Evolutionary conservation across 2,888 invertebrate genomes (phyloP).

Genomic region (Criorhina ranunculi): DNA sequence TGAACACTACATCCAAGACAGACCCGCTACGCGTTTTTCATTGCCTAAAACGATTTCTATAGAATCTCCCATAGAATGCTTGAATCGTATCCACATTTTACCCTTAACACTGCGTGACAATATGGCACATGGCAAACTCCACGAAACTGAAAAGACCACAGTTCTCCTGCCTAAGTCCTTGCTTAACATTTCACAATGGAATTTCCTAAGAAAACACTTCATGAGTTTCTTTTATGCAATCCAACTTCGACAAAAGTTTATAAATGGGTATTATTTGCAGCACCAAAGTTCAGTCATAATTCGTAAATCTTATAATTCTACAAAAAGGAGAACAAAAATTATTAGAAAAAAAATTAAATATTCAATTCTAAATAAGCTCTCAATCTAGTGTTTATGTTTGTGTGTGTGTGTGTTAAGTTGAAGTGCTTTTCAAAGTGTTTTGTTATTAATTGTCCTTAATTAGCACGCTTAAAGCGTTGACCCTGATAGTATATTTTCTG

Average conservation of each 20-base stretch:
- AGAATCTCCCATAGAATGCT: no score
- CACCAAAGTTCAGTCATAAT: constrained; percentile 33
- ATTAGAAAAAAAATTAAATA: constrained; percentile 4
- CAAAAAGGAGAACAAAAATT: neutral
- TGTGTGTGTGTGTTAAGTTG: no score
- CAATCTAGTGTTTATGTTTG: no score
- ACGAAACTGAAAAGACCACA: neutral
- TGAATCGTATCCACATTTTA: no score
- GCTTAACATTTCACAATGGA: neutral
- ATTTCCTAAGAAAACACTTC: constrained; percentile 35
- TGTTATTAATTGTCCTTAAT: constrained; percentile 3
- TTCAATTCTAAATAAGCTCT: neutral
- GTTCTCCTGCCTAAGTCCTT: constrained; percentile 2
- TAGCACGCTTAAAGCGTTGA: neutral
- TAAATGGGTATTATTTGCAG: constrained; percentile 55
- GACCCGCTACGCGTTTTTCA: no score
- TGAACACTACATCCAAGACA: no score
- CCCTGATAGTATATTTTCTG: no score
- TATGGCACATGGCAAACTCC: neutral
- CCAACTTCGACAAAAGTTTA: constrained; percentile 30
- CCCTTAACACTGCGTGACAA: neutral
- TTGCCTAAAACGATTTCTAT: no score
- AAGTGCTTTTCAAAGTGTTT: neutral
- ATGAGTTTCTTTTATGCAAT: constrained; percentile 22
- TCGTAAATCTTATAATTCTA: constrained; percentile 34